Percentiles rank a stretch among this genome's conserved stretches.
Conservation (phyloP, 2,113 vertebrate species). For the Petroica traversi region DNA sequence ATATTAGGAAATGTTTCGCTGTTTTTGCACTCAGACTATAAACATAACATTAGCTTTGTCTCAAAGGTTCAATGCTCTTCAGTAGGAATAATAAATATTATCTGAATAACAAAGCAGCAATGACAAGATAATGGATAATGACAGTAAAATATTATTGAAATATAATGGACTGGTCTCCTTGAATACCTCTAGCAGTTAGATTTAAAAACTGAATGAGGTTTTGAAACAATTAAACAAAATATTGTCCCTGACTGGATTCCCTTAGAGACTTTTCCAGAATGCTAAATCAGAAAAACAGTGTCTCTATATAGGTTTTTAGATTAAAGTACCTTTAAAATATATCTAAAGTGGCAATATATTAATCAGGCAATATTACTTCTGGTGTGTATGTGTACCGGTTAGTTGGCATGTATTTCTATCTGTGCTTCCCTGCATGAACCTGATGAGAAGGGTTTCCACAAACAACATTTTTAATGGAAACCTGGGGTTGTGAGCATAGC, state of each 20-base stretch:
- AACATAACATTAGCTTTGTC: not conserved
- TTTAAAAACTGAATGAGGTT: not conserved
- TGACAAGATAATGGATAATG: not conserved
- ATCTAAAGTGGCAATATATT: not conserved
- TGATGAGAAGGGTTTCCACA: not conserved
- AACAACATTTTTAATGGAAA: not conserved
- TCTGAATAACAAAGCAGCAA: constrained; percentile 9
- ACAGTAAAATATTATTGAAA: not conserved
- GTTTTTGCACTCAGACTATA: not conserved
- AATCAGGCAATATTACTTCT: not conserved
- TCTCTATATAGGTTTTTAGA: not conserved
- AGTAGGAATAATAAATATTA: not conserved
- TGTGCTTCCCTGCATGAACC: not conserved
- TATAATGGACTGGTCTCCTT: not conserved
- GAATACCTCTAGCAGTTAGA: not conserved
- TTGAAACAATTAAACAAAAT: not conserved
- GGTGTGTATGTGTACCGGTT: fast-evolving
- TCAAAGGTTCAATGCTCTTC: not conserved
- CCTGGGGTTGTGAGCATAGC: not conserved
- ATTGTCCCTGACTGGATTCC: not conserved
- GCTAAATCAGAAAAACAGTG: not conserved
- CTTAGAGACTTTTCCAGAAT: not conserved
- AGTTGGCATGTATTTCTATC: not conserved
- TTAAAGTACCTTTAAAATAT: not conserved
- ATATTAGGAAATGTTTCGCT: not conserved